phyloP scores from a whole-genome alignment of 2,888 invertebrate species.

The Parnassius glacialis region DNA sequence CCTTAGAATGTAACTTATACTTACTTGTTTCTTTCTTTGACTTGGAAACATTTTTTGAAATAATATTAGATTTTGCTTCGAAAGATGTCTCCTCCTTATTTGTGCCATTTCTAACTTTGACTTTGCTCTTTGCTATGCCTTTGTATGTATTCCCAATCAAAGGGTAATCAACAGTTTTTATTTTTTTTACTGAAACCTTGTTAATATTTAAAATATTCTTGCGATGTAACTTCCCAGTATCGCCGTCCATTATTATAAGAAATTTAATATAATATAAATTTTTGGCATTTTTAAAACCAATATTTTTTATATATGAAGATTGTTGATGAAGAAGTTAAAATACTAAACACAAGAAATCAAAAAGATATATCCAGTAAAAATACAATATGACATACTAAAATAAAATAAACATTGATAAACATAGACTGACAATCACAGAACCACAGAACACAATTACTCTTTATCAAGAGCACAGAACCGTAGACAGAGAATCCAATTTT shows the following conservation, averaged over 20 bases:
- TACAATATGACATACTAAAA: too few relatives aligned
- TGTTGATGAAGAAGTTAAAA: too few relatives aligned
- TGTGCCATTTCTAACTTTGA: neutral
- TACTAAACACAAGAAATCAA: too few relatives aligned
- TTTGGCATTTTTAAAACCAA: too few relatives aligned
- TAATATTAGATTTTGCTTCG: neutral
- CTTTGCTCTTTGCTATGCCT: neutral
- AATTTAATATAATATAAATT: constrained; percentile 2
- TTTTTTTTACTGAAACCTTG: constrained; percentile 3
- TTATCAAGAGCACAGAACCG: too few relatives aligned
- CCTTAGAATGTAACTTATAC: too few relatives aligned
- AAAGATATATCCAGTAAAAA: too few relatives aligned
- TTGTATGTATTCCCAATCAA: constrained; percentile 2
- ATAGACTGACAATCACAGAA: too few relatives aligned
- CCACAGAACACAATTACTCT: too few relatives aligned
- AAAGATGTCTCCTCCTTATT: neutral
- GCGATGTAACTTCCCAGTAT: constrained; percentile 8
- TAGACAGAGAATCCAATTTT: too few relatives aligned
- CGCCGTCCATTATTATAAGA: constrained; percentile 20
- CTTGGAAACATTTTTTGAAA: neutral
- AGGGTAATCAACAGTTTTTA: neutral
- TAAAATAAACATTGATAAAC: too few relatives aligned
- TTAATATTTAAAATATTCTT: constrained; percentile 3
- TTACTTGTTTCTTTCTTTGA: neutral
- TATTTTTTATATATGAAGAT: too few relatives aligned